Base-by-base conservation (phyloP, 2,888 invertebrate genomes). In the Nephrotoma appendiculata region DNA sequence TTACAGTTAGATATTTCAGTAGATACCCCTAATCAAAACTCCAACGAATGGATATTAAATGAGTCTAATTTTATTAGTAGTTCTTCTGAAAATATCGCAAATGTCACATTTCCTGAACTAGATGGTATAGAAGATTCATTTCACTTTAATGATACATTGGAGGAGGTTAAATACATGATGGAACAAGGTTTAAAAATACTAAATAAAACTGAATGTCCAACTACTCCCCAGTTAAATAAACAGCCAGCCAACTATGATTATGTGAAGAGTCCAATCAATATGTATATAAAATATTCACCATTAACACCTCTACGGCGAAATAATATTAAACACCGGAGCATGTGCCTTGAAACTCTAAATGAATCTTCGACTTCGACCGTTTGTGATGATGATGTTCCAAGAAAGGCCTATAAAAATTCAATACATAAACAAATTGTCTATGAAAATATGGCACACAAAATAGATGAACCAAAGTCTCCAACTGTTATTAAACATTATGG, bases 101-200 rank as follows among this genome's bases (percentile, higher is more conserved):
- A 15, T 57, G 52, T 5, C 15, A n/a, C 15, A 7, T 6, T 11
- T 71, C 31, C 0, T 7, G 5, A 15, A 44, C 6, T 9, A 9
- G 31, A 71, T 31, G 11, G 9, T 31, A 11, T 7, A 31, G 71
- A 71, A 71, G 71, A 7, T 9, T 9, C 71, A 11, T 9, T 71
- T 11, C 31, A 86, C 11, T 87, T 87, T n/a, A 87, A 87, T 42
- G 86, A 86, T 83, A 71, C 87, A 44, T 31, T 87, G 6, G 87
- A 87, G n/a, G 42, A 83, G 4, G 48, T 87, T 6, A 86, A 87
- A 83, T 87, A 83, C 43, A 83, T 87, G 83, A 86, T 87, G 48
- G 83, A 86, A 86, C 31, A 84, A 44, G 87, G 87, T 7, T 71
- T 45, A 45, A 44, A 86, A 31, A 85, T 86, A n/a, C 5, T 85